A percentile compares a stretch with the other conserved stretches of the same genome.
phyloP scores from a whole-genome alignment of 1,140 invertebrate species.

The Delia radicum region DNA sequence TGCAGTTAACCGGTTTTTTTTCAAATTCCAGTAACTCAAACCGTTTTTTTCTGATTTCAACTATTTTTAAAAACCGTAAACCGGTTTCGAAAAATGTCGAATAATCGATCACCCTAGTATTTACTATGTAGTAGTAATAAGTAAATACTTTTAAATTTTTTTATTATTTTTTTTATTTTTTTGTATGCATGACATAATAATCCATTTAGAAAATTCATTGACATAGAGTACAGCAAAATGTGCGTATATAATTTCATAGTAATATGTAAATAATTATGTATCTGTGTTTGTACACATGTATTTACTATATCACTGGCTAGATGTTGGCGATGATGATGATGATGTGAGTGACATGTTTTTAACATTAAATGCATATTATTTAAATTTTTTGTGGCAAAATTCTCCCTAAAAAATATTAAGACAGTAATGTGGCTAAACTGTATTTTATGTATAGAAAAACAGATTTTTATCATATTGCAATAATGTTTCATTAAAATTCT shows the following conservation, averaged over 20 bases:
- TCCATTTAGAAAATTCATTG: conserved; percentile 15
- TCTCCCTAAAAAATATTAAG: neutral
- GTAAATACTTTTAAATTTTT: neutral
- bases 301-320: neutral
- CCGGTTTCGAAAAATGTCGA: no score
- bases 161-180: neutral
- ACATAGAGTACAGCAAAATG: neutral
- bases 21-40: no score
- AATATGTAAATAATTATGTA: no score
- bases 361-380: neutral
- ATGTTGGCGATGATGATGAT: neutral
- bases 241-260: neutral
- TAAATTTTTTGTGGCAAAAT: neutral
- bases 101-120: no score
- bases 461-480: no score
- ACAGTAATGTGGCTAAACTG: neutral
- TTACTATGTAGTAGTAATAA: neutral
- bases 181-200: conserved; percentile 9
- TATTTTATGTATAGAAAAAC: no score
- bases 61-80: no score
- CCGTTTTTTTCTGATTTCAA: no score
- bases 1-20: no score
- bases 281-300: no score
- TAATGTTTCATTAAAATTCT: no score
- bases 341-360: neutral